phyloP scores from a whole-genome alignment of 2,797 vertebrate genomes.

The Brotula barbata region DNA sequence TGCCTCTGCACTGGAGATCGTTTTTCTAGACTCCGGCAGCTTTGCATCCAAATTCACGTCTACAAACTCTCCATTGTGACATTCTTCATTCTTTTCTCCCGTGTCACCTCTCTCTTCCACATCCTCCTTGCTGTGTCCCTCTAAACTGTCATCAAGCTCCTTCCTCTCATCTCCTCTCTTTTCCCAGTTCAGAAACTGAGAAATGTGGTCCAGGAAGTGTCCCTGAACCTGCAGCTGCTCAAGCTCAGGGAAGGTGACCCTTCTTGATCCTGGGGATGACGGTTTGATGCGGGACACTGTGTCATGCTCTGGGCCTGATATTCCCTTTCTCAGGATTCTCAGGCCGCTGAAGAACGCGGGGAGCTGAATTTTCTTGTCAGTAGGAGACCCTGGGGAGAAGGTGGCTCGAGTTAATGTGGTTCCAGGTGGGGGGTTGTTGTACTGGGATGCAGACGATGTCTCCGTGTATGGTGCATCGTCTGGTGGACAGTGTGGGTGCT shows the following conservation, averaged over 20 bases:
- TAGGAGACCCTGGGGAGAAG: slow-evolving; percentile 63
- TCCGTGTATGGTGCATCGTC: slow-evolving; percentile 12
- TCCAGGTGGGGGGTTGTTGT: slow-evolving; percentile 24
- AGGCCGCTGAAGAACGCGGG: slow-evolving; percentile 88
- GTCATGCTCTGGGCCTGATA: slow-evolving; percentile 71
- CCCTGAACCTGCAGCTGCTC: slow-evolving; percentile 74
- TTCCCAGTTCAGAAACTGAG: slow-evolving; percentile 85
- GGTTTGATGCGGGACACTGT: slow-evolving; percentile 80
- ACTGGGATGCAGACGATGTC: neutral
- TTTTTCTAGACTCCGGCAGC: slow-evolving; percentile 34
- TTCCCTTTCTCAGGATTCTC: slow-evolving; percentile 84
- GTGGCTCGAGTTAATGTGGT: slow-evolving; percentile 54
- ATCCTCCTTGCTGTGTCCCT: neutral
- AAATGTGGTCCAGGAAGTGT: slow-evolving; percentile 87
- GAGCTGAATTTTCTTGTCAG: slow-evolving; percentile 84
- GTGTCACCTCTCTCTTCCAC: slow-evolving; percentile 30
- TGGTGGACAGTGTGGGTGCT: neutral
- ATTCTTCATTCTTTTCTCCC: slow-evolving; percentile 1
- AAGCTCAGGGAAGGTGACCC: slow-evolving; percentile 6
- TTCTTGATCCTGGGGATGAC: slow-evolving; percentile 11
- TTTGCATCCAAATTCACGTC: slow-evolving; percentile 17
- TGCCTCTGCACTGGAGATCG: slow-evolving; percentile 79
- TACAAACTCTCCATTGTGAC: slow-evolving; percentile 7
- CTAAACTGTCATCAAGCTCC: slow-evolving; percentile 11
- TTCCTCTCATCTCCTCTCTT: slow-evolving; percentile 74